These are phyloP conservation scores for Eidolon helvum DNA, from an alignment of 2,113 vertebrate species.

Conservation along the genomic window DNA sequence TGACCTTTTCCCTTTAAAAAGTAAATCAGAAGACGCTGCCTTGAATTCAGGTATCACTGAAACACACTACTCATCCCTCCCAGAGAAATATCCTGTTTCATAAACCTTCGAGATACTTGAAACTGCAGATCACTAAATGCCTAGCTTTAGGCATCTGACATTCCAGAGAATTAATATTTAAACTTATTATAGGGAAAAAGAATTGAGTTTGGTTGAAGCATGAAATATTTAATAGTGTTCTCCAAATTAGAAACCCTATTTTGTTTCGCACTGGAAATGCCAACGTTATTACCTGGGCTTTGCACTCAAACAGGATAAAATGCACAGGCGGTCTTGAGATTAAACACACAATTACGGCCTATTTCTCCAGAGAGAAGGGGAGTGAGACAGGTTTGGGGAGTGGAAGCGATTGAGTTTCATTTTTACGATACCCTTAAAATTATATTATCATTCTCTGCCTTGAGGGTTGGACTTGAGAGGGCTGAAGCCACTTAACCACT, in stretches of 20 bases:
- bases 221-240: slow-evolving; percentile 83
- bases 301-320: slow-evolving; percentile 74
- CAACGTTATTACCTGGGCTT: slow-evolving; percentile 74
- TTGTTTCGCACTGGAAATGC: slow-evolving; percentile 73
- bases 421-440: slow-evolving; percentile 79
- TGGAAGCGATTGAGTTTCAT: slow-evolving; percentile 74
- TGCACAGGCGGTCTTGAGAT: slow-evolving; percentile 37
- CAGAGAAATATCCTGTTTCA: slow-evolving; percentile 87
- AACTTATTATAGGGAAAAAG: slow-evolving; percentile 86
- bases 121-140: slow-evolving; percentile 83
- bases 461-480: slow-evolving; percentile 68
- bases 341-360: slow-evolving; percentile 67
- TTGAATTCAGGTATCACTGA: slow-evolving; percentile 83
- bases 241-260: slow-evolving; percentile 79
- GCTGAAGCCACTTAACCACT: slow-evolving; percentile 83
- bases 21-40: slow-evolving; percentile 77
- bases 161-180: slow-evolving; percentile 90
- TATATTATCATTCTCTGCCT: slow-evolving; percentile 78
- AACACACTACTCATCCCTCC: slow-evolving; percentile 83
- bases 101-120: slow-evolving; percentile 86
- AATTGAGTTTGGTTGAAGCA: slow-evolving; percentile 83
- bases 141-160: slow-evolving; percentile 87
- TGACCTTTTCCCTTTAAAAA: slow-evolving; percentile 79
- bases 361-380: slow-evolving; percentile 72
- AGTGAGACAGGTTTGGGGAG: slow-evolving; percentile 73